phyloP scores from a whole-genome alignment of 2,888 invertebrate species.

The Heliconius aoede region DNA sequence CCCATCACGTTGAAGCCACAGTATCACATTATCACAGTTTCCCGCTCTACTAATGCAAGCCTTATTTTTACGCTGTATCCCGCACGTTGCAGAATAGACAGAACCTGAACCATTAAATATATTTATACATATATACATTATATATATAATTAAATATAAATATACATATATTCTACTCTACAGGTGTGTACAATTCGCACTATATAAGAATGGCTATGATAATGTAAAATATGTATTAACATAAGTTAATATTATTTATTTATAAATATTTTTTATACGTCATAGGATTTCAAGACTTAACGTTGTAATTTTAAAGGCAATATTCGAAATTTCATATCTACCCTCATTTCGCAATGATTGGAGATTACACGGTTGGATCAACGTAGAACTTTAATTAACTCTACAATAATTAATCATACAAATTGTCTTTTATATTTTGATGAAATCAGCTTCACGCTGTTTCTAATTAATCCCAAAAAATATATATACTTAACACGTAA shows the following conservation, averaged over 20 bases:
- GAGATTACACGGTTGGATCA: conserved; percentile 34
- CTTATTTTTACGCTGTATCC: not conserved
- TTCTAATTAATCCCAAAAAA: too few relatives aligned
- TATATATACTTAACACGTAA: too few relatives aligned
- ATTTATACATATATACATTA: too few relatives aligned
- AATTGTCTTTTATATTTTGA: conserved; percentile 30
- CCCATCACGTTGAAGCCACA: too few relatives aligned
- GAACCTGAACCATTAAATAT: too few relatives aligned
- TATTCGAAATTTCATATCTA: conserved; percentile 9
- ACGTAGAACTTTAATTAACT: conserved; percentile 26
- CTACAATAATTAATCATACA: conserved; percentile 37
- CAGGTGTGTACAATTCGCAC: too few relatives aligned
- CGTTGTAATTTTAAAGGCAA: not conserved
- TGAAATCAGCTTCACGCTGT: too few relatives aligned
- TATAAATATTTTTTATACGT: not conserved
- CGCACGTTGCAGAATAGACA: not conserved
- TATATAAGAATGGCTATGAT: too few relatives aligned
- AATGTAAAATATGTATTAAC: conserved; percentile 20
- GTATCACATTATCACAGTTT: too few relatives aligned
- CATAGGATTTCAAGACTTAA: not conserved
- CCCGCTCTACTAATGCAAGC: too few relatives aligned
- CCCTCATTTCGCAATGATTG: conserved; percentile 31
- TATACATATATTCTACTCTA: too few relatives aligned
- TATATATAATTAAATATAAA: too few relatives aligned
- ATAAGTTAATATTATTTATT: conserved; percentile 13